Percentiles rank a stretch among this genome's conserved stretches.
These are phyloP conservation scores for Turnix velox DNA, from an alignment of 2,113 vertebrate genomes.

Conservation along the genomic window DNA sequence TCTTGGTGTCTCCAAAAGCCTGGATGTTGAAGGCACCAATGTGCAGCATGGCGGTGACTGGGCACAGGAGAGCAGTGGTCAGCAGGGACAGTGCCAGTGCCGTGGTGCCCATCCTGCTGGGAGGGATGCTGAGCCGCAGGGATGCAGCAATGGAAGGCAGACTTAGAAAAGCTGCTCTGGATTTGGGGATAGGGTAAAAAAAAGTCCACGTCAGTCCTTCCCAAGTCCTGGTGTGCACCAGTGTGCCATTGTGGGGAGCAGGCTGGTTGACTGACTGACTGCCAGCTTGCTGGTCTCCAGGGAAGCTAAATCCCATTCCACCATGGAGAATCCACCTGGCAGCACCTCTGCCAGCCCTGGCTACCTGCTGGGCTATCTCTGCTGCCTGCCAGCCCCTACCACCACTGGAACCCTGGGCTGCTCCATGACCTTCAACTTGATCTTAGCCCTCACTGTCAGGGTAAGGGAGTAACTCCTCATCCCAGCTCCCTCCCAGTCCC, in stretches of 20 bases:
- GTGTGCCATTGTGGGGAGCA: background rate
- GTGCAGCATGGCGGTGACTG: background rate
- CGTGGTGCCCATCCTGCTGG: slow-evolving; percentile 5
- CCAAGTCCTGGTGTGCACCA: background rate
- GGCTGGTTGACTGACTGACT: background rate
- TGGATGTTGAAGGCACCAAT: slow-evolving; percentile 85
- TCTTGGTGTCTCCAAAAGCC: slow-evolving; percentile 80
- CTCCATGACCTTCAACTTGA: background rate
- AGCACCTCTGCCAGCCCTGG: background rate
- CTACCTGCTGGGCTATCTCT: accelerated
- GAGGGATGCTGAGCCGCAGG: background rate
- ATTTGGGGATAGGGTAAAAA: background rate
- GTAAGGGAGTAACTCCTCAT: background rate
- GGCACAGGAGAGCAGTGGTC: slow-evolving; percentile 24
- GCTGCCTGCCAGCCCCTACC: accelerated
- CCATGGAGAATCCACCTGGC: accelerated
- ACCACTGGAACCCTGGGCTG: accelerated
- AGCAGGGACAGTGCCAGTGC: background rate
- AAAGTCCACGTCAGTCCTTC: background rate
- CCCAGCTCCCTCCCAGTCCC: accelerated
- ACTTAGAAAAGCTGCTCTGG: background rate
- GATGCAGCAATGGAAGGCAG: accelerated
- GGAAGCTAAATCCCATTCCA: background rate
- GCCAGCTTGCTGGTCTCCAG: background rate
- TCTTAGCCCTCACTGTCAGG: accelerated